Conservation (phyloP, 2,113 vertebrate genomes). For the Amblyornis subalaris region DNA sequence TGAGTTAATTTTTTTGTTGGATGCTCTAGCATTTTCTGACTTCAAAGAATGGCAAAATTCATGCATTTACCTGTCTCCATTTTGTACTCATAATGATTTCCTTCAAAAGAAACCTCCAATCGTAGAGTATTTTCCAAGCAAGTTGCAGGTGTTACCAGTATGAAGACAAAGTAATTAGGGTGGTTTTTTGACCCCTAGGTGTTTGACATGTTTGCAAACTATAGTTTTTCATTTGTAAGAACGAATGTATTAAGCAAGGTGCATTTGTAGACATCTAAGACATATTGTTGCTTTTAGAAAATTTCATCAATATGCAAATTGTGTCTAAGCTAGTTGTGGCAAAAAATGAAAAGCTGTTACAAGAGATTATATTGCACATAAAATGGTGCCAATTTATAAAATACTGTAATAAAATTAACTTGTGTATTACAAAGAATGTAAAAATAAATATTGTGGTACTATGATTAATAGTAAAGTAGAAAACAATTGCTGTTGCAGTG, state of each 20-base stretch:
- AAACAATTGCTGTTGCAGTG: not conserved
- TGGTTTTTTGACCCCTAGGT: rapidly evolving
- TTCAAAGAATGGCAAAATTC: not conserved
- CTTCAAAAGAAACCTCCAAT: not conserved
- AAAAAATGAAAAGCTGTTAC: not conserved
- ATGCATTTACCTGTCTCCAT: not conserved
- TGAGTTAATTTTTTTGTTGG: not conserved
- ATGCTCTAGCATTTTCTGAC: not conserved
- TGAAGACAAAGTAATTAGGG: not conserved
- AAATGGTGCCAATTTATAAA: not conserved
- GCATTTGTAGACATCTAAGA: not conserved
- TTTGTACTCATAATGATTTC: not conserved
- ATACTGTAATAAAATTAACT: not conserved
- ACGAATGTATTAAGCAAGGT: not conserved
- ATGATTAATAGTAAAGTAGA: not conserved
- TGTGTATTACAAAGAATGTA: not conserved
- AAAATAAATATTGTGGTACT: not conserved
- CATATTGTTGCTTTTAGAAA: not conserved
- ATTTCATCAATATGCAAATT: not conserved
- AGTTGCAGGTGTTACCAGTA: not conserved
- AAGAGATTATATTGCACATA: not conserved
- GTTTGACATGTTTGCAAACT: not conserved
- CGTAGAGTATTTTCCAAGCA: not conserved
- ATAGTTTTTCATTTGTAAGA: not conserved
- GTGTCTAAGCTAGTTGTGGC: not conserved